Evolutionary conservation across 2,888 invertebrate species (phyloP), one percentile per base, ranked within the genome.

Genomic region (Psylliodes chrysocephalus): DNA sequence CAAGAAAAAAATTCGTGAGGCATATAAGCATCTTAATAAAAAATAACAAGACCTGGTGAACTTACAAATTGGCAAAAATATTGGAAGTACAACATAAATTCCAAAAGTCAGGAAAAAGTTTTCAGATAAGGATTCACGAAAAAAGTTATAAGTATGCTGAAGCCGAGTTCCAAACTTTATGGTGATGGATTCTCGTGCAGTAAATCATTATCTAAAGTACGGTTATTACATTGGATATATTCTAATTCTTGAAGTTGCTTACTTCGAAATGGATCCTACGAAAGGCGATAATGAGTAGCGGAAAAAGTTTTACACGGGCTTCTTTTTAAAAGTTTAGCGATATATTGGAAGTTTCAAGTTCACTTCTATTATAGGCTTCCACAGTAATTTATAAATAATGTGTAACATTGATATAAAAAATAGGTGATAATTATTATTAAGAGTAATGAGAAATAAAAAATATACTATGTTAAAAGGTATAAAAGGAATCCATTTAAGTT

Each of bases 41-140:
- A n/a, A 12, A 6, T 12, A n/a, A 44, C 10, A 12, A 44, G 19
- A 10, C 10, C 44, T 19, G 6, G 4, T 19, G 44, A 19, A 44
- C 18, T 19, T 47, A 12, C 14, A 47, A 47, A 54, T 61, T 61
- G 28, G 54, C 38, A 52, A 44, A 52, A 25, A 57, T 56, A 57
- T 56, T 63, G 63, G 56, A 56, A 51, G 42, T 56, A 44, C 46
- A 51, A 42, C 40, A 51, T 42, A 52, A 52, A 30, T 54, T 61
- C 40, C 55, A 17, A 51, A 47, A 54, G 42, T 19, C 49, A 25
- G 30, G 51, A 22, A 46, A 62, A 62, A 62, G 38, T 38, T 49
- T 51, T 51, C 38, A 33, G 51, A 62, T 56, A 53, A 62, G 62
- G 62, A 62, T 62, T 44, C 42, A 28, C 19, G 51, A 44, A 55